These are phyloP conservation scores for Drosophila recens DNA, from an alignment of 2,888 invertebrate species.

Conservation along the genomic window DNA sequence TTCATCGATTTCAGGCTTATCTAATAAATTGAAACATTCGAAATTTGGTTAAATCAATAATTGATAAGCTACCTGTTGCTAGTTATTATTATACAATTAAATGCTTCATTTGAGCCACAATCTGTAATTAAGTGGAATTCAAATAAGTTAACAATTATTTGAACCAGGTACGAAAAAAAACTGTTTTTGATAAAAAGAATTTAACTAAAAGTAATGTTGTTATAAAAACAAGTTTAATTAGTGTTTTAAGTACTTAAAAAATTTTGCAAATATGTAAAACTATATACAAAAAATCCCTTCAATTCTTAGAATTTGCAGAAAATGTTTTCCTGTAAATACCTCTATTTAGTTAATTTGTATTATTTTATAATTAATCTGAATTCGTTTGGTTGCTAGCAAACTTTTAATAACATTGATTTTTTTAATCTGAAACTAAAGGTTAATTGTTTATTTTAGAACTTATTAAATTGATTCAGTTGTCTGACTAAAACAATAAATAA, in stretches of 20 bases:
- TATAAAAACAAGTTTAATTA: no score
- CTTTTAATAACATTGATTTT: neutral
- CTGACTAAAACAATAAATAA: neutral
- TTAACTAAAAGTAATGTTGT: no score
- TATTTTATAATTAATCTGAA: neutral
- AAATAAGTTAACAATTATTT: neutral
- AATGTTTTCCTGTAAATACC: no score
- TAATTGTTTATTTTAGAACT: conserved; percentile 7
- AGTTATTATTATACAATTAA: conserved; percentile 1
- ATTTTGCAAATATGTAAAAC: no score
- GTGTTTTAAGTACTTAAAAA: no score
- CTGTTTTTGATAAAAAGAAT: no score
- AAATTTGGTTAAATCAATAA: conserved; percentile 22
- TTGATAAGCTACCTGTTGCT: conserved; percentile 23
- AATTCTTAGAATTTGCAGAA: no score
- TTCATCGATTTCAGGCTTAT: conserved; percentile 18
- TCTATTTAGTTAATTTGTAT: neutral
- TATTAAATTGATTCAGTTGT: conserved; percentile 13
- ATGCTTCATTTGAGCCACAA: neutral
- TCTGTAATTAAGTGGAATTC: conserved; percentile 1
- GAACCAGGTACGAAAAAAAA: neutral
- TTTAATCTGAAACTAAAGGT: neutral
- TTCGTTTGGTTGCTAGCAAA: neutral
- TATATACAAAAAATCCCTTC: neutral
- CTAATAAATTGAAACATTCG: conserved; percentile 24